Percentiles rank a stretch among this genome's conserved stretches.
Conservation (phyloP, 2,797 vertebrate genomes). For the Fistularia commersonii region DNA sequence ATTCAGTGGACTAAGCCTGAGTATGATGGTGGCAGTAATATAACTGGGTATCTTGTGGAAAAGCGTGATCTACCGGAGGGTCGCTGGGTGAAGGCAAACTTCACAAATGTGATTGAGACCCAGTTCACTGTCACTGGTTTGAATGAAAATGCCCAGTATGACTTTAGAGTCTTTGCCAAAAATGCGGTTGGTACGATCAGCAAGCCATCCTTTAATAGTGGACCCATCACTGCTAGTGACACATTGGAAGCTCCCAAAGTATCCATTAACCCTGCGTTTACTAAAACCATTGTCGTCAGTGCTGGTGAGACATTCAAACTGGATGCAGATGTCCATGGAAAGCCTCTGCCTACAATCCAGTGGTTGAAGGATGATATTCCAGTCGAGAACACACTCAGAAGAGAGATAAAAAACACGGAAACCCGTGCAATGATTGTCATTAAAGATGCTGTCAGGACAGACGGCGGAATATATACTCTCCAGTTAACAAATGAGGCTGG, state of each 20-base stretch:
- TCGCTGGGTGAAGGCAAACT: slow-evolving; percentile 96
- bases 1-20: slow-evolving; percentile 95
- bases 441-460: slow-evolving; percentile 90
- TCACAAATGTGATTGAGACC: slow-evolving; percentile 96
- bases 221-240: slow-evolving; percentile 92
- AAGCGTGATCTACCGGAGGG: slow-evolving; percentile 97
- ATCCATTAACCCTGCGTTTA: slow-evolving; percentile 96
- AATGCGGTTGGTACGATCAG: slow-evolving; percentile 93
- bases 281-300: slow-evolving; percentile 86
- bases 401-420: slow-evolving; percentile 91
- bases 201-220: slow-evolving; percentile 95
- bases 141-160: slow-evolving; percentile 93
- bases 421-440: slow-evolving; percentile 86
- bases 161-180: slow-evolving; percentile 98
- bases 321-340: slow-evolving; percentile 92
- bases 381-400: slow-evolving; percentile 88
- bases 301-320: slow-evolving; percentile 93
- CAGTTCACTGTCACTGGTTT: slow-evolving; percentile 91
- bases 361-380: slow-evolving; percentile 93
- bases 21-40: slow-evolving; percentile 95
- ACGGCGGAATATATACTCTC: slow-evolving; percentile 89
- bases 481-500: slow-evolving; percentile 90
- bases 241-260: slow-evolving; percentile 90
- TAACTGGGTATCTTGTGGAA: slow-evolving; percentile 94
- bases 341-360: slow-evolving; percentile 87